phyloP scores from a whole-genome alignment of 2,113 vertebrate species.

The Corythornis vintsioides region DNA sequence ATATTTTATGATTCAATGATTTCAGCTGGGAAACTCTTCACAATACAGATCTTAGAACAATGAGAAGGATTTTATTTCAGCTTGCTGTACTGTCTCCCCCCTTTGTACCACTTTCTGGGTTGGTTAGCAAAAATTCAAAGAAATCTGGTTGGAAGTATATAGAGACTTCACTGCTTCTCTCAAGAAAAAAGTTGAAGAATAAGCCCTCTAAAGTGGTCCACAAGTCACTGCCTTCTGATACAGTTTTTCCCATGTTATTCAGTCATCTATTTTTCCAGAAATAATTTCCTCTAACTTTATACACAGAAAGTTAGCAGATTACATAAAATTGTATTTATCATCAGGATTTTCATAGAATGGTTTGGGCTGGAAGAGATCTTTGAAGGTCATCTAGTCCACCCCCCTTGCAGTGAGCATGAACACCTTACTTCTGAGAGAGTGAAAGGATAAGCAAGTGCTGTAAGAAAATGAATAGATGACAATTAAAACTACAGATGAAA shows the following conservation, averaged over 20 bases:
- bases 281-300: neutral
- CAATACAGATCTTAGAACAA: neutral
- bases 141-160: neutral
- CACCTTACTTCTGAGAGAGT: neutral
- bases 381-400: too few species aligned
- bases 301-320: neutral
- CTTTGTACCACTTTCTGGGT: neutral
- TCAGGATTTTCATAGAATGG: neutral
- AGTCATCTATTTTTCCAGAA: neutral
- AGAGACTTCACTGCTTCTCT: accelerated
- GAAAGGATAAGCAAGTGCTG: neutral
- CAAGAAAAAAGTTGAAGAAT: neutral
- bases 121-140: neutral
- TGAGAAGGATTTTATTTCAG: neutral
- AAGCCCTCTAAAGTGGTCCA: neutral
- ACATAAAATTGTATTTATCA: neutral
- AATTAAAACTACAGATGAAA: neutral
- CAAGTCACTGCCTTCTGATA: neutral
- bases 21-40: neutral
- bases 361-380: too few species aligned
- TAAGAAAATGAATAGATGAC: neutral
- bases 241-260: neutral
- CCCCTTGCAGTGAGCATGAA: too few species aligned
- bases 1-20: neutral
- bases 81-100: neutral